phyloP scores from a whole-genome alignment of 2,113 vertebrate species.

The Lepus europaeus region DNA sequence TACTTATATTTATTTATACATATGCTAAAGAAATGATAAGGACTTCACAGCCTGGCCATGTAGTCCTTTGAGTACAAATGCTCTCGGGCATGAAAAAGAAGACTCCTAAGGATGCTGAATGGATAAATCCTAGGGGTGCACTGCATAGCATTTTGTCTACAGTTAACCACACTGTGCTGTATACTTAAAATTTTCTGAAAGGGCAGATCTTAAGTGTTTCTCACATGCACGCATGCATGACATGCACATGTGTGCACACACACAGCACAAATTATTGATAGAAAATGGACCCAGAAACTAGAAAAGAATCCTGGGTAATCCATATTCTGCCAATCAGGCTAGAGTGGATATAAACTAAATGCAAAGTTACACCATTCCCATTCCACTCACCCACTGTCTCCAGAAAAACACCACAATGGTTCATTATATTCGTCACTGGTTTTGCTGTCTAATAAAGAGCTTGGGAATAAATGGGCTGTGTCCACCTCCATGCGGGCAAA shows the following conservation, averaged over 20 bases:
- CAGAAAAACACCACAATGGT: background rate
- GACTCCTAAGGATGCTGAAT: background rate
- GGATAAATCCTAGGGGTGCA: background rate
- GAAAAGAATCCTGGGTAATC: background rate
- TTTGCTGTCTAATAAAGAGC: conserved; percentile 11
- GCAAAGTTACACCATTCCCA: background rate
- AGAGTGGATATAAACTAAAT: conserved; percentile 6
- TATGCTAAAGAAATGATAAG: background rate
- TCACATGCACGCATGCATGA: background rate
- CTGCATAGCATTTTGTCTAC: background rate
- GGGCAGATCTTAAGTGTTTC: background rate
- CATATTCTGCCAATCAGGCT: conserved; percentile 20
- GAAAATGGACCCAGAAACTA: background rate
- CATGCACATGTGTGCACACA: background rate
- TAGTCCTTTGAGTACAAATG: conserved; percentile 25
- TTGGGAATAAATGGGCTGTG: background rate
- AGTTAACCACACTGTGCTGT: background rate
- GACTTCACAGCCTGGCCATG: background rate
- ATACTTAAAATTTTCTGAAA: background rate
- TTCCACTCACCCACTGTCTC: background rate
- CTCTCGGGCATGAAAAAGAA: background rate
- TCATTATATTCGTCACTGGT: background rate
- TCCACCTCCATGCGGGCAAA: background rate
- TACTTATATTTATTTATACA: background rate
- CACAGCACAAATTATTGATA: background rate